Evolutionary conservation across 2,888 invertebrate species (phyloP).

Genomic region (Rhopalosiphum nymphaeae): DNA sequence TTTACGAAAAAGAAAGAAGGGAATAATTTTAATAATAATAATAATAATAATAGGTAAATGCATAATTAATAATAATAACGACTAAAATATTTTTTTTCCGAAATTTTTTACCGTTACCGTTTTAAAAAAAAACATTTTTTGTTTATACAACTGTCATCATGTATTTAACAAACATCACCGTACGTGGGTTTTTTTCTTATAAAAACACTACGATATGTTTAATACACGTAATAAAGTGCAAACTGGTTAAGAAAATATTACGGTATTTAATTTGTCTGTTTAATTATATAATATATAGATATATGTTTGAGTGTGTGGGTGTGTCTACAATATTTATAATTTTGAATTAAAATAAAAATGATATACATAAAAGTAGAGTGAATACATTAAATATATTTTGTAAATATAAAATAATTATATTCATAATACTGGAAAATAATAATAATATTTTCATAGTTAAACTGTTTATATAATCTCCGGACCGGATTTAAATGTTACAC

Average conservation of each 20-base stretch:
- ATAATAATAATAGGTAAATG: background rate
- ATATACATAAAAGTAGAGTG: background rate
- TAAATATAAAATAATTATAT: background rate
- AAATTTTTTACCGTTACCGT: background rate
- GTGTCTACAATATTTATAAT: background rate
- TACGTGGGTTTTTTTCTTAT: background rate
- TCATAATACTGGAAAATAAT: background rate
- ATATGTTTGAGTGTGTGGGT: background rate
- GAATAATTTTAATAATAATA: background rate
- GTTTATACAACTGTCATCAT: background rate
- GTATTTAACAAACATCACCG: background rate
- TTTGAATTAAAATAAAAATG: background rate
- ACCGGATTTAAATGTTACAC: background rate
- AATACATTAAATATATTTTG: background rate
- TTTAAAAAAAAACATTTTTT: background rate
- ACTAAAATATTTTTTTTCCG: background rate
- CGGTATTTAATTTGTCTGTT: conserved; percentile 4
- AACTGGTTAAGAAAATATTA: background rate
- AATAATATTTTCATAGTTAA: background rate
- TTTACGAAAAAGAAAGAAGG: background rate
- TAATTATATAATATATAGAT: background rate
- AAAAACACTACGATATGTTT: background rate
- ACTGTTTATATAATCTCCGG: background rate
- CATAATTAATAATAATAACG: background rate
- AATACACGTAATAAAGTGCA: background rate